These are phyloP conservation scores for Elmis aenea DNA, from an alignment of 2,888 invertebrate genomes.

Conservation along the genomic window DNA sequence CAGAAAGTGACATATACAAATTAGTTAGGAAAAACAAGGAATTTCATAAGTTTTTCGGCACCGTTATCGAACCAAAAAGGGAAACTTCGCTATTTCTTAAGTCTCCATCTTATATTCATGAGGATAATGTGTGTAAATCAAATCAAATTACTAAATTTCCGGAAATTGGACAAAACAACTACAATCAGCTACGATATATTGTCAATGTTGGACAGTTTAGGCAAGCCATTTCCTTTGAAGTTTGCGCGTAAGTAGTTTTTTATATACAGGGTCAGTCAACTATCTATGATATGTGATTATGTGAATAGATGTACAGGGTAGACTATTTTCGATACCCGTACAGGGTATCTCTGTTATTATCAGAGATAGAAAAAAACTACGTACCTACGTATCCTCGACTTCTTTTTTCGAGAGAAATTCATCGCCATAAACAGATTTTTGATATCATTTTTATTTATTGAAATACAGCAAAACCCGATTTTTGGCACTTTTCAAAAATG, in stretches of 20 bases:
- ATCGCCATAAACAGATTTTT: too few relatives aligned
- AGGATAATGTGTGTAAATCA: conserved; percentile 13
- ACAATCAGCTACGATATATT: conserved; percentile 7
- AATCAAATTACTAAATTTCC: conserved; percentile 9
- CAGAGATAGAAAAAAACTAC: too few relatives aligned
- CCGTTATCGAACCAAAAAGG: conserved; percentile 11
- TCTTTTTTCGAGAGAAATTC: too few relatives aligned
- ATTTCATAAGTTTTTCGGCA: conserved; percentile 12
- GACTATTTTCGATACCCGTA: too few relatives aligned
- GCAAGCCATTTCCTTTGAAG: conserved; percentile 14
- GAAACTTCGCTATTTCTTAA: conserved; percentile 7
- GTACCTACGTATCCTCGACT: too few relatives aligned
- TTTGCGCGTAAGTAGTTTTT: conserved; percentile 12
- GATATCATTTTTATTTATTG: too few relatives aligned
- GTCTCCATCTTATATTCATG: conserved; percentile 6
- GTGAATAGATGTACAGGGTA: too few relatives aligned
- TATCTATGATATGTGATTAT: too few relatives aligned
- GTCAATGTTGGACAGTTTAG: conserved; percentile 14
- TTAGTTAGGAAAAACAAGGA: conserved; percentile 6
- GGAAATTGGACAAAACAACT: conserved; percentile 9
- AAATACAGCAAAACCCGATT: too few relatives aligned
- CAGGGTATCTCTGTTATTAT: too few relatives aligned
- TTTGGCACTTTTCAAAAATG: too few relatives aligned
- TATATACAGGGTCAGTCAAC: too few relatives aligned
- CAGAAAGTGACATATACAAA: conserved; percentile 3